Percentiles rank a stretch among this genome's conserved stretches.
phyloP scores from a whole-genome alignment of 2,888 invertebrate species.

The Mythimna albipuncta region DNA sequence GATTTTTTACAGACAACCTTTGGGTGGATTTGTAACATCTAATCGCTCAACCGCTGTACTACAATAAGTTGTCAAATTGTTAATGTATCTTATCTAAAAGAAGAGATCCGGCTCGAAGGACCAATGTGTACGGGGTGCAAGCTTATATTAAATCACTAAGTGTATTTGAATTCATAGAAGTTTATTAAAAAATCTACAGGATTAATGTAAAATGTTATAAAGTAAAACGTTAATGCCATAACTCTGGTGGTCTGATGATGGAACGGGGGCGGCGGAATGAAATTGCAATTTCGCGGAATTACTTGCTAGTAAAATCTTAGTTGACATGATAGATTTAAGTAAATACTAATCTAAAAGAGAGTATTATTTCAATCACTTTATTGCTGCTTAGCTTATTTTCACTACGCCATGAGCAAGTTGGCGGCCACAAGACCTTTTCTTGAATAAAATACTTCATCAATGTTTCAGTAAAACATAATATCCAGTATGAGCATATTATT shows the following conservation, averaged over 20 bases:
- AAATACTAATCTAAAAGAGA: neutral
- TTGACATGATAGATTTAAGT: neutral
- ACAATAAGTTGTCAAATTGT: too few relatives aligned
- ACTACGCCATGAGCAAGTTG: neutral
- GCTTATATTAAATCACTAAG: neutral
- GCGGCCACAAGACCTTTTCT: neutral
- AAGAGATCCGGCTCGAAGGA: too few relatives aligned
- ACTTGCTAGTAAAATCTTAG: too few relatives aligned
- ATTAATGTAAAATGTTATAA: neutral
- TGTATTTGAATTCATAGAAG: neutral
- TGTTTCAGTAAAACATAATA: constrained; percentile 19
- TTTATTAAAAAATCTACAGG: neutral
- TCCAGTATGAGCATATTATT: constrained; percentile 48
- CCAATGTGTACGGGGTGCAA: neutral
- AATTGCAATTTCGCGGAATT: too few relatives aligned
- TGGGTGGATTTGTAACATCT: too few relatives aligned
- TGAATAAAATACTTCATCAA: constrained; percentile 27
- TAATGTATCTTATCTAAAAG: too few relatives aligned
- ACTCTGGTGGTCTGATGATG: too few relatives aligned
- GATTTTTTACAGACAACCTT: too few relatives aligned
- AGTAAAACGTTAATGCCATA: too few relatives aligned
- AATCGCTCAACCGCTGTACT: too few relatives aligned
- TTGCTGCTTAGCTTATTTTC: neutral
- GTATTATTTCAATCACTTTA: neutral
- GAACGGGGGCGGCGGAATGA: too few relatives aligned